Evolutionary conservation across 2,888 invertebrate genomes (phyloP).

Genomic region (Psylliodes chrysocephalus): DNA sequence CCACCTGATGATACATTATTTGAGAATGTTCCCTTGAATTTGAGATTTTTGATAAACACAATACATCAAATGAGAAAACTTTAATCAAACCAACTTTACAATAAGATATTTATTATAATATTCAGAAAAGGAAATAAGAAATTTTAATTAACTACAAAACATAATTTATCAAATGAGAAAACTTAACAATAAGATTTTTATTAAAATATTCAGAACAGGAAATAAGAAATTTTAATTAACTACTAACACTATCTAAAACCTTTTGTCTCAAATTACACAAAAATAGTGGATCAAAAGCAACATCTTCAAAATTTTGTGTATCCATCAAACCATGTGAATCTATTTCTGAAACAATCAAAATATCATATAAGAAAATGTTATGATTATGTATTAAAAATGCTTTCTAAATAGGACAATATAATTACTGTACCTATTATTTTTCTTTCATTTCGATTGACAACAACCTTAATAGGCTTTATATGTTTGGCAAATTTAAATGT

Average conservation of each 20-base stretch:
- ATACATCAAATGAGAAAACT: too few species aligned
- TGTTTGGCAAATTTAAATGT: conserved; percentile 20
- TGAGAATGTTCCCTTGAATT: too few species aligned
- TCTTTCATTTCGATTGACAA: conserved; percentile 25
- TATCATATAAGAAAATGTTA: not conserved
- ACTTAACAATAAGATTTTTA: too few species aligned
- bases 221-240: too few species aligned
- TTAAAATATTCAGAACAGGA: not conserved
- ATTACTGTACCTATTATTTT: conserved; percentile 34
- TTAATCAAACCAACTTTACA: too few species aligned
- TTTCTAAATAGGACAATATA: not conserved
- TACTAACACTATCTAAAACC: not conserved
- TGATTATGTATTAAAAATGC: not conserved
- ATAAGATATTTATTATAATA: too few species aligned
- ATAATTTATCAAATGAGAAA: too few species aligned
- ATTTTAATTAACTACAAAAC: too few species aligned
- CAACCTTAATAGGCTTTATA: conserved; percentile 26
- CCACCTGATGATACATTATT: too few species aligned
- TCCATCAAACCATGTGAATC: not conserved
- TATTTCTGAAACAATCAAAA: conserved; percentile 12
- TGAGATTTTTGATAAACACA: too few species aligned
- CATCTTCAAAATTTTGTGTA: not conserved
- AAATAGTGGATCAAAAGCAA: conserved; percentile 1
- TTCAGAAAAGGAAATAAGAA: not conserved
- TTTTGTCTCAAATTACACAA: conserved; percentile 4